A percentile compares a stretch with the other conserved stretches of the same genome.
These are phyloP conservation scores for Volucella zonaria DNA, from an alignment of 2,888 invertebrate species.

Conservation along the genomic window DNA sequence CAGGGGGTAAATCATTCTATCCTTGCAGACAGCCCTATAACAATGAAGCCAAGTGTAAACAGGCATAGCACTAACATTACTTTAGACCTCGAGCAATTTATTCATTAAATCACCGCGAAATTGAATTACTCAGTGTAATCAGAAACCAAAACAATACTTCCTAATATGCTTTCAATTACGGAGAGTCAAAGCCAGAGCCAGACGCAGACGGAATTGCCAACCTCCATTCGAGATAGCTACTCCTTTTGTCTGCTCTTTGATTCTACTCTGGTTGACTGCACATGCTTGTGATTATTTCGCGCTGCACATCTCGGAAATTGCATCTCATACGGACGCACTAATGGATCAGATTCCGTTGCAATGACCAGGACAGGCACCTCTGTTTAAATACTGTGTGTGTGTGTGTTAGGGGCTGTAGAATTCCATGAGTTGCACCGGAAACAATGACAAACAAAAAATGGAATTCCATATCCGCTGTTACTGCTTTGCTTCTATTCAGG, in stretches of 20 bases:
- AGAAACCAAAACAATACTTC: conserved; percentile 62
- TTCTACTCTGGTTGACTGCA: conserved; percentile 46
- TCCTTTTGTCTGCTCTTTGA: conserved; percentile 37
- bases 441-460: background rate
- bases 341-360: conserved; percentile 48
- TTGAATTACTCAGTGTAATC: conserved; percentile 66
- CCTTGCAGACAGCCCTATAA: too few relatives aligned
- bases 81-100: conserved; percentile 56
- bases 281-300: conserved; percentile 43
- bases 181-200: background rate
- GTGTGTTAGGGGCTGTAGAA: conserved; percentile 9
- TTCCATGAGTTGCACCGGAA: conserved; percentile 9
- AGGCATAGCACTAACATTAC: conserved; percentile 17
- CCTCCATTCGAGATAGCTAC: background rate
- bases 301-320: conserved; percentile 52
- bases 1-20: too few relatives aligned
- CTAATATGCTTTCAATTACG: conserved; percentile 8
- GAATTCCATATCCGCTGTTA: background rate
- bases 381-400: conserved; percentile 22
- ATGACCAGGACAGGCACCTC: conserved; percentile 32
- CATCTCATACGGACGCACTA: conserved; percentile 47
- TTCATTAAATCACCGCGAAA: conserved; percentile 67
- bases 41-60: background rate
- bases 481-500: background rate
- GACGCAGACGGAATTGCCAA: background rate